Conservation (phyloP, 2,888 invertebrate genomes). For the Stenolophus ochropezus region DNA sequence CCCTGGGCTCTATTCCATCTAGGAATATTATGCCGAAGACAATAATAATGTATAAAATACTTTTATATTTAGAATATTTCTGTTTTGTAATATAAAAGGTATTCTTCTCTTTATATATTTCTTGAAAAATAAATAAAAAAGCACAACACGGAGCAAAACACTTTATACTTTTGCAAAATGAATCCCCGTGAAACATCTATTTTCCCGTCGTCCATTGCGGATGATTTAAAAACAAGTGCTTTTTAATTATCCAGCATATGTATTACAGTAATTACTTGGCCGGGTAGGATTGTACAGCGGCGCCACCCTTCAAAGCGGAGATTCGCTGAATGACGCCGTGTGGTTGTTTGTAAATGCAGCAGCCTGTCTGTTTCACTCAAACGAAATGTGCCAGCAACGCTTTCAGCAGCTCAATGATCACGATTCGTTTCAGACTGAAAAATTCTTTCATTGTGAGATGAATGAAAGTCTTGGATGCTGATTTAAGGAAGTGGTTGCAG, state of each 20-base stretch:
- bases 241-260: conserved; percentile 51
- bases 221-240: conserved; percentile 59
- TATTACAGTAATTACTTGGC: too few species aligned
- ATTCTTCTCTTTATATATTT: too few species aligned
- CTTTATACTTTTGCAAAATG: too few species aligned
- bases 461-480: neutral
- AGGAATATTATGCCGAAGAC: too few species aligned
- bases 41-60: too few species aligned
- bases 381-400: conserved; percentile 1
- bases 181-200: too few species aligned
- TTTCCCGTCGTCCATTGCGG: too few species aligned
- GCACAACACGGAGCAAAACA: too few species aligned
- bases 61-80: too few species aligned
- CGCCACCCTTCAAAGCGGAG: conserved; percentile 3
- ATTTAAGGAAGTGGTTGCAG: neutral
- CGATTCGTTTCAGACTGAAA: conserved; percentile 15
- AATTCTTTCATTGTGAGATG: conserved; percentile 11
- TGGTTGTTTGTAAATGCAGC: conserved; percentile 18
- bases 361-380: neutral
- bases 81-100: too few species aligned
- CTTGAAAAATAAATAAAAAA: too few species aligned
- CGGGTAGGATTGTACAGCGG: neutral
- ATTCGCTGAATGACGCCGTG: conserved; percentile 4
- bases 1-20: too few species aligned
- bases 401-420: conserved; percentile 1